Evolutionary conservation across 1,140 invertebrate genomes (phyloP), one percentile per base, ranked within the genome.

Genomic region (Hypsibius dujardini): DNA sequence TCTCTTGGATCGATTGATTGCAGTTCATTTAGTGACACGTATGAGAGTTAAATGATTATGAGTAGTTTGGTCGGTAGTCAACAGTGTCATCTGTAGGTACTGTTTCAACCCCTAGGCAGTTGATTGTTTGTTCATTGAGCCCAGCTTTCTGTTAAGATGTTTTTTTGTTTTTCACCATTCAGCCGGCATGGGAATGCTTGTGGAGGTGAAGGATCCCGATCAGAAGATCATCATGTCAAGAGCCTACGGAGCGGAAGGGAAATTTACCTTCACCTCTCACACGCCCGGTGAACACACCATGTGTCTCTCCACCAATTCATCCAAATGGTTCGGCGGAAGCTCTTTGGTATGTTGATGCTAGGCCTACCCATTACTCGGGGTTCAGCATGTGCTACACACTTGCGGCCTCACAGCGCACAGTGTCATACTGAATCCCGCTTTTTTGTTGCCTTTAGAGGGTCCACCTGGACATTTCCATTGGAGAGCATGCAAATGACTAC

Each of bases 401-500:
- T 56, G 69, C 80, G 82, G 50, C 50, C 7, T 56, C 7, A n/a
- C 50, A 56, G 50, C 7, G n/a, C 50, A 56, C n/a, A 56, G 7
- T 7, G 50, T 56, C n/a, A 56, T 7, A 28, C 77, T 88, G 50
- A 7, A 56, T 56, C 7, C 50, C 50, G 50, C 42, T 14, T 67
- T 12, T 7, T 14, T 42, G 3, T 67, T 3, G 7, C 42, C 70
- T 80, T 82, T 77, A 88, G 86, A 82, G 88, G 77, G 90, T 99
- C 1, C 95, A 99, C 82, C 83, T 99, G 71, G 94, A 98, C 78
- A 97, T 99, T 76, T 93, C 98, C 87, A 92, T 97, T 70, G 95
- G 95, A 72, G 95, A 98, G 80, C 94, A 98, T 82, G 91, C 95
- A 15, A 88, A 97, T 74, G 95, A 98, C 82, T 98, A 99, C 81